Percentiles rank a stretch among this genome's conserved stretches.
These are phyloP conservation scores for Gallinago undulata DNA, from an alignment of 2,113 vertebrate genomes.

Conservation along the genomic window DNA sequence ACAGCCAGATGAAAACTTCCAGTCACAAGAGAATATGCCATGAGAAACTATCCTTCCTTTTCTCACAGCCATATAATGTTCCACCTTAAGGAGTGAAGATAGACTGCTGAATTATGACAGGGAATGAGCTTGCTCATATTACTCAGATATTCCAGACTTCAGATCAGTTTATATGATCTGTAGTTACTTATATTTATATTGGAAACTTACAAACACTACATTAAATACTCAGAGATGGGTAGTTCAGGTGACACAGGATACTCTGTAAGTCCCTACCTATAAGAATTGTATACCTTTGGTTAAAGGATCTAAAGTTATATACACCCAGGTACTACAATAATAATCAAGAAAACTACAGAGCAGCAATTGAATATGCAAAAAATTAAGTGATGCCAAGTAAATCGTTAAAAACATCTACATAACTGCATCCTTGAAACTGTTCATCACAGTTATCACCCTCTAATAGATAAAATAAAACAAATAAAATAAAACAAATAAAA, in stretches of 20 bases:
- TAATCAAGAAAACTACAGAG: background rate
- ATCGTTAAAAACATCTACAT: background rate
- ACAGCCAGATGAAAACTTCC: background rate
- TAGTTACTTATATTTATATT: background rate
- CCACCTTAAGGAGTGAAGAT: background rate
- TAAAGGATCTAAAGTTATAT: background rate
- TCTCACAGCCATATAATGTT: background rate
- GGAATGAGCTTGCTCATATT: background rate
- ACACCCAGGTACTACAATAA: accelerated
- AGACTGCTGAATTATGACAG: background rate
- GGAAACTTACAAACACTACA: background rate
- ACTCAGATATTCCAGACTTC: background rate
- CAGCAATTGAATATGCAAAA: background rate
- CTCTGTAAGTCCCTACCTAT: background rate
- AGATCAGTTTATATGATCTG: background rate
- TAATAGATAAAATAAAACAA: background rate
- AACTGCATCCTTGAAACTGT: background rate
- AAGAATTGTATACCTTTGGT: background rate
- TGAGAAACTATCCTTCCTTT: background rate
- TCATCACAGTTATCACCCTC: background rate
- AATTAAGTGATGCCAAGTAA: background rate
- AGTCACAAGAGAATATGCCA: background rate
- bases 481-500: background rate
- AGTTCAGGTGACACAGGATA: background rate
- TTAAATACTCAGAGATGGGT: background rate